These are phyloP conservation scores for Caenorhabditis sinica DNA, from an alignment of 2,888 invertebrate genomes.

Conservation along the genomic window DNA sequence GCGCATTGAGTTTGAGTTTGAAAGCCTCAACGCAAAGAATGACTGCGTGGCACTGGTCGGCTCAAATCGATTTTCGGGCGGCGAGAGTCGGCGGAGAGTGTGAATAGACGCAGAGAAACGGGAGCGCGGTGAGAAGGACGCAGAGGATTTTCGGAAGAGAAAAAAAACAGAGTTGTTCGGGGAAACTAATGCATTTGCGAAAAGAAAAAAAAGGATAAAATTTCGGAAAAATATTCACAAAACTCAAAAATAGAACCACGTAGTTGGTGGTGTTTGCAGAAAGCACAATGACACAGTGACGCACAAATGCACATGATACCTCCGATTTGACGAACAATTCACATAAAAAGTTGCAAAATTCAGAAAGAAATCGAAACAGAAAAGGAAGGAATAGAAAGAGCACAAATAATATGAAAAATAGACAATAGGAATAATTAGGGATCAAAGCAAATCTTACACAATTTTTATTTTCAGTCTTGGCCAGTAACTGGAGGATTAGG, in stretches of 20 bases:
- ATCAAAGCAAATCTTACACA: background rate
- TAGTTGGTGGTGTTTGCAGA: slow-evolving; percentile 41
- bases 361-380: background rate
- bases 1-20: background rate
- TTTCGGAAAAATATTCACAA: background rate
- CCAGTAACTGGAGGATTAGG: slow-evolving; percentile 97
- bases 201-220: background rate
- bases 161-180: background rate
- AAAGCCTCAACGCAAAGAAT: slow-evolving; percentile 4
- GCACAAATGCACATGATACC: slow-evolving; percentile 23
- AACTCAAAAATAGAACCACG: slow-evolving; percentile 46
- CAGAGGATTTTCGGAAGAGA: background rate
- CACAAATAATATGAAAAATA: slow-evolving; percentile 4
- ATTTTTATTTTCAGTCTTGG: slow-evolving; percentile 88
- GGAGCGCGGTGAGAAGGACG: slow-evolving; percentile 1
- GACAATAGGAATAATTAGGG: background rate
- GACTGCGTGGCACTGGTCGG: slow-evolving; percentile 2
- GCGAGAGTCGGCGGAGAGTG: slow-evolving; percentile 10
- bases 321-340: slow-evolving; percentile 11
- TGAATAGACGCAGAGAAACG: slow-evolving; percentile 26
- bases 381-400: background rate
- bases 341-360: background rate
- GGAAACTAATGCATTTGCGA: background rate
- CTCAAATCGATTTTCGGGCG: slow-evolving; percentile 12
- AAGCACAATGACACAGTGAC: slow-evolving; percentile 2